Base-by-base conservation (phyloP, 2,797 vertebrate species). In the Hyperoplus immaculatus region DNA sequence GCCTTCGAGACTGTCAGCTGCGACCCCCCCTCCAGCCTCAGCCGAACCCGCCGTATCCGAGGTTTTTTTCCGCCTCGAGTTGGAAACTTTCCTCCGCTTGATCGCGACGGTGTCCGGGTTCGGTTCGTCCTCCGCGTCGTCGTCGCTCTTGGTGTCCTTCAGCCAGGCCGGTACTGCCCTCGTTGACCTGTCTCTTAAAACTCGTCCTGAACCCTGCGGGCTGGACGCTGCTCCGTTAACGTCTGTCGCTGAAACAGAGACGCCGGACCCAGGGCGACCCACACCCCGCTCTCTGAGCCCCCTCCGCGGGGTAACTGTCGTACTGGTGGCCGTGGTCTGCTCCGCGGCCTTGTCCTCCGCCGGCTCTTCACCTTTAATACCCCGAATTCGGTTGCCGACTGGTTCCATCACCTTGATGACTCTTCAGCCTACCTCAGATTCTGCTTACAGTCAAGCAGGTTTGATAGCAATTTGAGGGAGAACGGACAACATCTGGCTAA, bases 31-130 rank as follows among this genome's bases (percentile, higher is more conserved):
- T 78, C 67, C 87, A 63, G 88, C 50, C 49, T 92, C 93, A 14
- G 66, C 80, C 13, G 67, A 73, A 62, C 69, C 85, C n/a, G 87
- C 93, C 76, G 92, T 66, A 54, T 95, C 96, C 4, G 93, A 85
- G 64, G 82, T 93, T 89, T 95, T 97, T 90, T 94, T 96, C 54
- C 97, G 94, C 63, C 94, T 95, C 46, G 96, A 96, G 75, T 95
- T 96, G 65, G 95, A 94, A 80, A 97, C 95, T 93, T 97, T 97
- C 88, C 96, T 95, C 81, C 97, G 94, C 81, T 96, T 96, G 72
- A 92, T 92, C 13, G 92, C 93, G 0, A 91, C 90, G 46, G 87
- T 85, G 77, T 96, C 92, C 46, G 83, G 80, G 59, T 72, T 88
- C 47, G 72, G 67, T 67, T 93, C 92, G 69, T 93, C 93, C 2